Percentiles rank a stretch among this genome's conserved stretches.
Conservation (phyloP, 2,888 invertebrate species). For the Phlogophora meticulosa region DNA sequence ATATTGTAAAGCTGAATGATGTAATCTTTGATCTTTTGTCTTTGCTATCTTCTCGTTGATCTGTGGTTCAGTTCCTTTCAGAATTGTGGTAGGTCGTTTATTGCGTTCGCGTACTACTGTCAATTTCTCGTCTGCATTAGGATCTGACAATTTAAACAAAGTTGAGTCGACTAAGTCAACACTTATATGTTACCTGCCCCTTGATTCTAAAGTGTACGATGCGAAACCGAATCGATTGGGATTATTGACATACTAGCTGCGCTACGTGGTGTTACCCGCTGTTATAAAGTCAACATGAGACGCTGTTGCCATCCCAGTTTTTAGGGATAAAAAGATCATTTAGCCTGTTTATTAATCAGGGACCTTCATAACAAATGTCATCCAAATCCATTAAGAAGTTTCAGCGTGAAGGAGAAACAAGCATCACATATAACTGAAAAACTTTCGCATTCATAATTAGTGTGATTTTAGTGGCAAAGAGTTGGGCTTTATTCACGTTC, state of each 20-base stretch:
- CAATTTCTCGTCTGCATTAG: conserved; percentile 47
- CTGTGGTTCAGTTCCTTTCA: conserved; percentile 56
- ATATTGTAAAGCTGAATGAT: conserved; percentile 68
- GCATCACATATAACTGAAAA: too few relatives aligned
- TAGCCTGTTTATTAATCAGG: too few relatives aligned
- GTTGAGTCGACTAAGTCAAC: conserved; percentile 6
- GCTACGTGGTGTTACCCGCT: background rate
- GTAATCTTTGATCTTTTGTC: conserved; percentile 73
- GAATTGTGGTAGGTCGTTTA: conserved; percentile 76
- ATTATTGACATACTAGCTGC: background rate
- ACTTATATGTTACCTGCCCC: conserved; percentile 27
- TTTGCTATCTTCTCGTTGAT: conserved; percentile 54
- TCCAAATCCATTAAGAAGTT: too few relatives aligned
- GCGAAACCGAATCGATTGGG: background rate
- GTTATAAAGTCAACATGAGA: too few relatives aligned
- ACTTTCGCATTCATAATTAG: too few relatives aligned
- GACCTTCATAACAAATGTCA: too few relatives aligned
- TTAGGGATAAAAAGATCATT: too few relatives aligned
- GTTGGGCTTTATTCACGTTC: too few relatives aligned
- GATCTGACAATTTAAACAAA: conserved; percentile 18
- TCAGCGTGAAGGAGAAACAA: too few relatives aligned
- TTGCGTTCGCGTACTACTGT: conserved; percentile 70
- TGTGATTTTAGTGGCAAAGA: too few relatives aligned
- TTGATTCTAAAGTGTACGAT: background rate
- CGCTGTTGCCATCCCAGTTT: too few relatives aligned